A percentile compares a stretch with the other conserved stretches of the same genome.
Evolutionary conservation across 2,113 vertebrate species (phyloP).

Genomic region (Coregonus clupeaformis): DNA sequence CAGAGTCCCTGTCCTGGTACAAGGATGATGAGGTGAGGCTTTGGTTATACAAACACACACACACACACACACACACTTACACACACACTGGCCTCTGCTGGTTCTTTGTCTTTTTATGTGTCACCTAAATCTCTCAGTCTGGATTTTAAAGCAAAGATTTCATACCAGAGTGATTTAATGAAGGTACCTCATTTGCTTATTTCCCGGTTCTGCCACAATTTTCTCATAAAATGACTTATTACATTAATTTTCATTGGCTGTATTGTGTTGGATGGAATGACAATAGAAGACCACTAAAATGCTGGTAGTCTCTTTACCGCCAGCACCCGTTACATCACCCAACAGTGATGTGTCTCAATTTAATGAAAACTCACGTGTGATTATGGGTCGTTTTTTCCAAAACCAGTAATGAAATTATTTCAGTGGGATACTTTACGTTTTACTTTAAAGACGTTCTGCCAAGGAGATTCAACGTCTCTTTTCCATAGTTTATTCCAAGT

Average conservation of each 20-base stretch:
- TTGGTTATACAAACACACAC: background rate
- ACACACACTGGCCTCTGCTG: background rate
- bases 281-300: too few relatives aligned
- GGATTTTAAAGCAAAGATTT: too few relatives aligned
- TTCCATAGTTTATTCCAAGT: conserved; percentile 34
- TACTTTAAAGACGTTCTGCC: conserved; percentile 1
- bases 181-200: too few relatives aligned
- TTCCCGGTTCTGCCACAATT: too few relatives aligned
- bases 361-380: background rate
- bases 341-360: conserved; percentile 8
- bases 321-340: conserved; percentile 1
- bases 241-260: too few relatives aligned
- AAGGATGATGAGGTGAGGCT: conserved; percentile 96
- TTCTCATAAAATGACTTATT: too few relatives aligned
- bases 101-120: too few relatives aligned
- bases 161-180: too few relatives aligned
- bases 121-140: too few relatives aligned
- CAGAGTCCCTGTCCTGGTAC: conserved; percentile 97
- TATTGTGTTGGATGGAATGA: too few relatives aligned
- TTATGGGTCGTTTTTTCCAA: conserved; percentile 8
- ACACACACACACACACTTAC: conserved; percentile 5
- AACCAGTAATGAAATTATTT: conserved; percentile 21
- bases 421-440: conserved; percentile 12
- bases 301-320: too few relatives aligned
- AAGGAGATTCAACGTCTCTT: background rate